Base-by-base conservation (phyloP, 1,140 invertebrate genomes). In the Nasonia giraulti region DNA sequence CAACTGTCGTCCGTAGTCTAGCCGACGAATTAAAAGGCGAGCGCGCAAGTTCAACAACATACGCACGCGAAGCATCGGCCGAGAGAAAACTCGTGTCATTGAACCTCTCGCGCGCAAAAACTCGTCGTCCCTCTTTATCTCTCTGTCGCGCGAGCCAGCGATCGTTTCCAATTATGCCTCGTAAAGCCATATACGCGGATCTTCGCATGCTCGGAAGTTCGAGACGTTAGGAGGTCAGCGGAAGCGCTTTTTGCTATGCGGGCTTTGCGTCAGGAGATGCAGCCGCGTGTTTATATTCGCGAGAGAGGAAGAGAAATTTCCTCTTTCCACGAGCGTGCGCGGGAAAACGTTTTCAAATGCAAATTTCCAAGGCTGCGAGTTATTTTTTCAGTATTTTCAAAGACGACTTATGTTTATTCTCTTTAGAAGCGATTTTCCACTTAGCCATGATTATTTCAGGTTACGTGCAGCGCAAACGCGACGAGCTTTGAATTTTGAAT, bases 11-110 rank as follows among this genome's bases (percentile, higher is more conserved):
- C 20, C 20, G 47, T 27, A 27, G 27, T 50, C 47, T 50, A 50
- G 47, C 55, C 20, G 55, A n/a, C 20, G 20, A 62, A 62, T 62
- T 62, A 62, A 62, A 62, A 33, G 4, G 27, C 69, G 27, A 33
- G 37, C 74, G 37, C 73, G 74, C 31, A 40, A n/a, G 20, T 75
- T 40, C 40, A 33, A n/a, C 37, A 33, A n/a, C 33, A 75, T n/a
- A 14, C 17, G 27, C 27, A 10, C 17, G 27, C 27, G 2, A 44
- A 14, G 20, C 40, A 20, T 14, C 17, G 27, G 75, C 7, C 17
- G 44, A 77, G 44, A 77, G 44, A 77, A 77, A 47, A 23, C 44
- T n/a, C 33, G 74, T 83, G 74, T 78, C 82, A 71, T 78, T 78
- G 82, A 83, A 83, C 82, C 71, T 37, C 76, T 12, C 20, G 8